Conservation (phyloP, 2,113 vertebrate species). For the Podarcis muralis region DNA sequence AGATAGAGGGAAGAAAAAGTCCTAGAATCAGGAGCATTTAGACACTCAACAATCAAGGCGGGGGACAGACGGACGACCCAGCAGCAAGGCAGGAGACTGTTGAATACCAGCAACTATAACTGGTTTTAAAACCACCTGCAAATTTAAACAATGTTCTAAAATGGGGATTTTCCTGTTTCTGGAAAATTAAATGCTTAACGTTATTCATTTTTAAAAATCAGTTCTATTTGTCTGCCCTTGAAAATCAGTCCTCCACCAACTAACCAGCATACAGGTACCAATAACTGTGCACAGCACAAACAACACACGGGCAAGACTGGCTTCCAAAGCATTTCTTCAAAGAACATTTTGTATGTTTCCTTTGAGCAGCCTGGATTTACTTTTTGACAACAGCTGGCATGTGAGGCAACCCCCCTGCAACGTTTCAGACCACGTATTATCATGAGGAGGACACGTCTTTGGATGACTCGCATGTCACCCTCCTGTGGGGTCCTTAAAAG, state of each 20-base stretch:
- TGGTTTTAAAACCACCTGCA: conserved; percentile 11
- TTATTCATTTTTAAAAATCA: background rate
- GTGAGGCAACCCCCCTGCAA: no score
- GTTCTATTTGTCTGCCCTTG: background rate
- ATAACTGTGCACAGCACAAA: background rate
- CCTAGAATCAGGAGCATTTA: background rate
- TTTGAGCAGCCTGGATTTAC: conserved; percentile 15
- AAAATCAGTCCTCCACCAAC: background rate
- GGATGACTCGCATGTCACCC: background rate
- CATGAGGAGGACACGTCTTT: background rate
- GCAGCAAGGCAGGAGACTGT: background rate
- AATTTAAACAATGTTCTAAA: background rate
- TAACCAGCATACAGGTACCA: background rate
- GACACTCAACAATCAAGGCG: background rate
- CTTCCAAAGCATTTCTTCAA: background rate
- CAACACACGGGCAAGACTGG: background rate
- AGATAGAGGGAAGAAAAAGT: background rate
- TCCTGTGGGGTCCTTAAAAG: background rate
- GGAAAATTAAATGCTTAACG: background rate
- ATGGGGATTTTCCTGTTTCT: background rate
- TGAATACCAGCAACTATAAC: background rate
- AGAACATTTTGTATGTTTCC: conserved; percentile 26
- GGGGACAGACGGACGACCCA: background rate
- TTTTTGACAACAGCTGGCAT: background rate
- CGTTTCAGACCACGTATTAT: background rate